Base-by-base conservation (phyloP, 2,888 invertebrate species). In the Eupithecia subfuscata region DNA sequence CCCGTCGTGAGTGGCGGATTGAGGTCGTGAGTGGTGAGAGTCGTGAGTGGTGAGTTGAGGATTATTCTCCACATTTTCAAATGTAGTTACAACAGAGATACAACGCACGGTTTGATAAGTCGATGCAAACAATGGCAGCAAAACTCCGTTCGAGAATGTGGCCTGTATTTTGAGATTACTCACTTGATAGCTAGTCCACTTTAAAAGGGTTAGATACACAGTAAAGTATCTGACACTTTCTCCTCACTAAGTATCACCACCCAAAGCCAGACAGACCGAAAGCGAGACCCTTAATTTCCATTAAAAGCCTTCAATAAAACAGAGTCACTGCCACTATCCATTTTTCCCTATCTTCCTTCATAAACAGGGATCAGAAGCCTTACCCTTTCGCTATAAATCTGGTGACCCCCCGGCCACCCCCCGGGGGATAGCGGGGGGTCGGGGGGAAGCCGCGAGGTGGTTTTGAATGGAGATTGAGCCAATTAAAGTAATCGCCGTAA, bases 401-500 rank as follows among this genome's bases (percentile, higher is more conserved):
- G 84, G 83, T 86, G 88, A 85, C 89, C 86, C 88, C 88, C 89
- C 81, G 34, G 40, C 18, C 75, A 78, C 78, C 78, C 82, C 22
- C 74, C 73, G 37, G 40, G 45, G 48, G 52, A 43, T 18, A 48
- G n/a, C 34, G 52, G 73, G 73, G 45, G 69, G 37, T 6, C 22
- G 69, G 72, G 79, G 77, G 78, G 76, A 76, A 80, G 76, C 90
- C 88, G 87, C 91, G 93, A 93, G 94, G 94, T 92, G 95, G 95
- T 95, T 95, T 95, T 95, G 95, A 95, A 95, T 95, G 95, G 95
- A 95, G 95, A 95, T 95, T 95, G 95, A 95, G 95, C 96, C 96
- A 96, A 96, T 96, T 96, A 96, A 96, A 96, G 96, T 96, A 96
- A 96, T 96, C 96, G 95, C 95, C 95, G 95, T 95, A 96, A 95